Evolutionary conservation across 92 coral and sea anemone species (phyloP), one percentile per base, ranked within the genome.

Genomic region (Pocillopora grandis): DNA sequence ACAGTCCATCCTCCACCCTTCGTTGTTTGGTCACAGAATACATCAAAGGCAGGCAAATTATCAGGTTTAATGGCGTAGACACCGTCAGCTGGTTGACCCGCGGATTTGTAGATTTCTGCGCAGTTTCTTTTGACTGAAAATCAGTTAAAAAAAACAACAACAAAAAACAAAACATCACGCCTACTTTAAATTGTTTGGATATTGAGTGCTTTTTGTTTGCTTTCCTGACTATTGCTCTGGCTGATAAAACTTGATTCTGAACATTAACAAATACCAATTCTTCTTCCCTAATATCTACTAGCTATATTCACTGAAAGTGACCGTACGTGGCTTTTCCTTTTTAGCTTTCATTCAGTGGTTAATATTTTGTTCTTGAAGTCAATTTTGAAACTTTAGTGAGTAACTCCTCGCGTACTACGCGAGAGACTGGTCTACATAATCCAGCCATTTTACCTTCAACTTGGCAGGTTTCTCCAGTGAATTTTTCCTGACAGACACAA

Each of bases 21-120:
- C 6, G 49, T 42, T 42, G 49, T 42, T 42, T 42, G 49, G 49
- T 42, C 49, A 42, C 49, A 42, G 1, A 42, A 42, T 42, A 42
- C 49, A 2, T 42, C 49, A 42, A 42, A 2, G 49, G 49, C 49
- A 42, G 49, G 17, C n/a, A 55, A 82, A 66, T 84, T 85, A 14
- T 70, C 90, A 33, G 94, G 94, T 75, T 88, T 81, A 71, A 91
- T 84, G 5, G 81, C 16, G 61, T 85, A 91, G 13, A 91, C 77
- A 20, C 94, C 94, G 62, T 66, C 79, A 27, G 82, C 64, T 58
- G 72, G 83, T 23, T 62, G 13, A 5, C 94, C 21, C 21, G 21
- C 94, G 1, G 89, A 80, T 52, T 58, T 35, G 81, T 80, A 80
- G 21, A 84, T 77, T 6, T 84, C 88, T 59, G 21, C 68, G 80